Evolutionary conservation across 2,797 vertebrate species (phyloP), one percentile per base, ranked within the genome.

Genomic region (Stomatorhinus walkeri): DNA sequence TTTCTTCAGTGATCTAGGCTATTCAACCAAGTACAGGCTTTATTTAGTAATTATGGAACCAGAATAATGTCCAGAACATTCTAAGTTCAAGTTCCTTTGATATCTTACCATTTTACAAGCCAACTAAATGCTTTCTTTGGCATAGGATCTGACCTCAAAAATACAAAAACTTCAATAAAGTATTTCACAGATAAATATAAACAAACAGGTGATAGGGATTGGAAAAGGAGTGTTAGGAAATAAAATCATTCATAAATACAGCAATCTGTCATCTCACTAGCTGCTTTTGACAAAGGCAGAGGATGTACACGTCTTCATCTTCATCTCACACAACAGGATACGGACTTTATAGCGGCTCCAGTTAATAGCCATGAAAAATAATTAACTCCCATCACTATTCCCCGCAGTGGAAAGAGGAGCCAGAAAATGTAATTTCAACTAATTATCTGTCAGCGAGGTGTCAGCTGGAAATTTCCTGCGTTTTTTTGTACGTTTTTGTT

Each of bases 361-460:
- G 92, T 92, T 93, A 94, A 92, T 94, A 93, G 91, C 88, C 93
- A 93, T 92, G 93, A 92, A 90, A 91, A 93, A 93, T 94, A 94
- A 95, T 95, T 94, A 94, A 95, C 94, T 94, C 93, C 93, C 93
- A 92, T 91, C 83, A 92, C 93, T 90, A 90, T 93, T 93, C 92
- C 92, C 90, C 12, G 79, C 68, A 91, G 91, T 91, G 92, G 88
- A 90, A 91, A 92, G 92, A 90, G 91, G 94, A 94, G 92, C 92
- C 89, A 88, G 92, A 91, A 93, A 94, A 94, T 93, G 94, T 93
- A 91, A 94, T 95, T 95, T 94, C 93, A 92, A 93, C 94, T 95
- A 95, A 95, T 94, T 94, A 95, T 94, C 93, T 94, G 94, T 93
- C 93, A 91, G 92, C 93, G 92, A 91, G 92, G 91, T 92, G 92